Conservation (phyloP, 2,888 invertebrate genomes). For the Timandra comae region DNA sequence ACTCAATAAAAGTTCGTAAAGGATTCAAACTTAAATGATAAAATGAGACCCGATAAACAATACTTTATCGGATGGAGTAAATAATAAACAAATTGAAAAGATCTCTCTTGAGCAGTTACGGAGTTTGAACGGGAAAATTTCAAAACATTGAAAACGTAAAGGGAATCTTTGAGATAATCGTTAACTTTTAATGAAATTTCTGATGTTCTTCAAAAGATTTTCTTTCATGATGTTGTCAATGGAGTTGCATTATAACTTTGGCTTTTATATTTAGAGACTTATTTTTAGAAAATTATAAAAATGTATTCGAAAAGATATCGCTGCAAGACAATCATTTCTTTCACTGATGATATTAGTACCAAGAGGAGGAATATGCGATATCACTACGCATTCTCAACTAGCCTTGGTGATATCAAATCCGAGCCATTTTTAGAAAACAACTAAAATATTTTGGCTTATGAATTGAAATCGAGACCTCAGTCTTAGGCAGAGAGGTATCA, state of each 20-base stretch:
- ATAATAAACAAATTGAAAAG: constrained; percentile 12
- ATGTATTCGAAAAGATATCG: too few relatives aligned
- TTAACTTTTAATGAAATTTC: constrained; percentile 18
- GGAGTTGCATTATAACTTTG: too few relatives aligned
- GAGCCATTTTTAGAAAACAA: too few relatives aligned
- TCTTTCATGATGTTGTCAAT: background rate
- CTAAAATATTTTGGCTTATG: too few relatives aligned
- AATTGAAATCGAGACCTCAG: too few relatives aligned
- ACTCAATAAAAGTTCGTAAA: background rate
- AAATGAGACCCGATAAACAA: constrained; percentile 6
- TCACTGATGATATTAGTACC: too few relatives aligned
- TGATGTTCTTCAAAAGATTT: constrained; percentile 6
- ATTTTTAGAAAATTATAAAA: too few relatives aligned
- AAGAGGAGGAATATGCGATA: too few relatives aligned
- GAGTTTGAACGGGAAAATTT: constrained; percentile 3
- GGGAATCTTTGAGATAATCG: constrained; percentile 16
- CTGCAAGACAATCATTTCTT: too few relatives aligned
- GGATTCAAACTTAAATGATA: constrained; percentile 5
- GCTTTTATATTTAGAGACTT: constrained; percentile 1
- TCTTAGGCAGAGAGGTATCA: too few relatives aligned
- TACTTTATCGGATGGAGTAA: constrained; percentile 5
- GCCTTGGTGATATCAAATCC: too few relatives aligned
- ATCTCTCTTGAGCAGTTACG: constrained; percentile 4
- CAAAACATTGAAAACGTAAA: constrained; percentile 5
- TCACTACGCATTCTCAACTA: too few relatives aligned